Percentiles rank a stretch among this genome's conserved stretches.
Evolutionary conservation across 2,888 invertebrate genomes (phyloP).

Genomic region (Frankliniella intonsa): DNA sequence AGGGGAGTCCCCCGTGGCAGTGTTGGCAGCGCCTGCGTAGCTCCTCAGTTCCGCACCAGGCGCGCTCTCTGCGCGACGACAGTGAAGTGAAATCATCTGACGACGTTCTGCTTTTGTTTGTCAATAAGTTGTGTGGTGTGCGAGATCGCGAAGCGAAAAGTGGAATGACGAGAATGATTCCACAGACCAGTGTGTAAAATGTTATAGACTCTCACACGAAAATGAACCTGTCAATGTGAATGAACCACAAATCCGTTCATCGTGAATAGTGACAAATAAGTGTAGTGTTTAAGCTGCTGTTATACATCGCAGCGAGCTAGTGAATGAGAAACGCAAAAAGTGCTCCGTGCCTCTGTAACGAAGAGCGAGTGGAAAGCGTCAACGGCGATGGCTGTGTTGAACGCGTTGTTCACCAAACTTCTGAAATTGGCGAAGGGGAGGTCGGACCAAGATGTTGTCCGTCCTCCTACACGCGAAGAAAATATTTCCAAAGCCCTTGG

Average conservation of each 20-base stretch:
- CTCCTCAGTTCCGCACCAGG: neutral
- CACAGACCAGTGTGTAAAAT: constrained; percentile 15
- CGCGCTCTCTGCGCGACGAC: neutral
- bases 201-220: neutral
- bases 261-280: neutral
- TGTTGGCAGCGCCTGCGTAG: neutral
- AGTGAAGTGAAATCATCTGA: neutral
- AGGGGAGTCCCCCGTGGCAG: neutral
- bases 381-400: constrained; percentile 4
- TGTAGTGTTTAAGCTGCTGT: neutral
- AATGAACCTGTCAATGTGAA: constrained; percentile 18
- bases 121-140: constrained; percentile 25
- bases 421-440: neutral
- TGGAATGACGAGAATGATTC: constrained; percentile 25
- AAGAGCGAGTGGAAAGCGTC: neutral
- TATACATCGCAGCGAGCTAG: neutral
- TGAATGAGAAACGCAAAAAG: constrained; percentile 14
- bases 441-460: neutral
- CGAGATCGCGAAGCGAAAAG: constrained; percentile 24
- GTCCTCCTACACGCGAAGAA: neutral
- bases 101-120: constrained; percentile 26
- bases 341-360: neutral
- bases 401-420: neutral
- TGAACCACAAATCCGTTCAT: neutral
- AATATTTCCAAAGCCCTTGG: neutral